phyloP scores from a whole-genome alignment of 1,140 invertebrate species.

The Acromyrmex heyeri region DNA sequence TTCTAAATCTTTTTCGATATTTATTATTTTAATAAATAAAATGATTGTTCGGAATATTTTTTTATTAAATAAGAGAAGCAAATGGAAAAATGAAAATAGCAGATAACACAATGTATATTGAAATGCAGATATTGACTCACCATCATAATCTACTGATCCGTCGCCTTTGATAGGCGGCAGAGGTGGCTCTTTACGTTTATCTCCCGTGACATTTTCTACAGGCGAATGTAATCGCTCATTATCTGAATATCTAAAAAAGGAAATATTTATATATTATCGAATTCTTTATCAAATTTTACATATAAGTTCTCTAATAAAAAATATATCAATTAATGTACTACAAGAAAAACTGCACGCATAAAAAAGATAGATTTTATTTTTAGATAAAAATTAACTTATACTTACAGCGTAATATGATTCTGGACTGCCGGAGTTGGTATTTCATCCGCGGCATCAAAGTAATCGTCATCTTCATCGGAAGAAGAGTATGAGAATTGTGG shows the following conservation, averaged over 20 bases:
- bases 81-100: not conserved
- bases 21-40: not conserved
- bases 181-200: conserved; percentile 79
- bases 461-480: conserved; percentile 98
- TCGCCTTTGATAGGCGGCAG: conserved; percentile 88
- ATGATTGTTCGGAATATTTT: not conserved
- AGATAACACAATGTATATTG: not conserved
- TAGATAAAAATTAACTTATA: conserved; percentile 44
- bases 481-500: conserved; percentile 98
- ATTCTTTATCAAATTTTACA: not conserved
- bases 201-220: conserved; percentile 36
- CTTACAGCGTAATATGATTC: conserved; percentile 69
- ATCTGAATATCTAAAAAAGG: conserved; percentile 78
- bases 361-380: not conserved
- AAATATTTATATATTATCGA: conserved; percentile 48
- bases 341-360: not conserved
- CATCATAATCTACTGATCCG: conserved; percentile 91
- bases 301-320: not conserved
- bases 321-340: not conserved
- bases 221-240: conserved; percentile 72
- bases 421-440: conserved; percentile 86
- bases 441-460: conserved; percentile 96
- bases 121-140: conserved; percentile 80
- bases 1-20: not conserved
- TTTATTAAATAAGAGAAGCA: not conserved